Conservation (phyloP, 2,797 vertebrate species). For the Spea hammondii region DNA sequence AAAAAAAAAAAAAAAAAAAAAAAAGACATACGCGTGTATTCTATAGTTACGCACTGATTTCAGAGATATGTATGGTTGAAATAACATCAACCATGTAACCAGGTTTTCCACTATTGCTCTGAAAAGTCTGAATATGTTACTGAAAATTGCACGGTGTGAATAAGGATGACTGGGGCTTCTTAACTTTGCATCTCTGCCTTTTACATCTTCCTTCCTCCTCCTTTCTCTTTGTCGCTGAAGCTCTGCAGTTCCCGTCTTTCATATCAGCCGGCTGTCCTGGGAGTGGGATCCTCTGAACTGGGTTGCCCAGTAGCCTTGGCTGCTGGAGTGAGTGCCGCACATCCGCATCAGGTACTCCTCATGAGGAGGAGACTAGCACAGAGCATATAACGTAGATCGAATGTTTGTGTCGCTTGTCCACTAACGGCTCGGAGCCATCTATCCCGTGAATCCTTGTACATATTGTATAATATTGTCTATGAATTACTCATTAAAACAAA, state of each 20-base stretch:
- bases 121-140: neutral
- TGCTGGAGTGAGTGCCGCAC: constrained; percentile 74
- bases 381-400: neutral
- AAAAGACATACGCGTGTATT: too few relatives aligned
- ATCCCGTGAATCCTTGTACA: too few relatives aligned
- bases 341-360: constrained; percentile 84
- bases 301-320: constrained; percentile 78
- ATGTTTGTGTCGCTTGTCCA: neutral
- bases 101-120: too few relatives aligned
- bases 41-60: too few relatives aligned
- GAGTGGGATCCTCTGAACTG: constrained; percentile 79
- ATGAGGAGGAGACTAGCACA: constrained; percentile 40
- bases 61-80: too few relatives aligned
- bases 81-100: neutral
- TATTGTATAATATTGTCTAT: too few relatives aligned
- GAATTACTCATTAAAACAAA: too few relatives aligned
- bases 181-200: constrained; percentile 45
- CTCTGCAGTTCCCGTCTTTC: constrained; percentile 89
- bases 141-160: neutral
- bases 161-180: constrained; percentile 13
- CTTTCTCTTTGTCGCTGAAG: constrained; percentile 68
- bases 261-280: constrained; percentile 80
- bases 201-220: constrained; percentile 34
- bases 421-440: neutral
- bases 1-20: neutral